phyloP scores from a whole-genome alignment of 2,888 invertebrate genomes.

The Spisula subtruncata region DNA sequence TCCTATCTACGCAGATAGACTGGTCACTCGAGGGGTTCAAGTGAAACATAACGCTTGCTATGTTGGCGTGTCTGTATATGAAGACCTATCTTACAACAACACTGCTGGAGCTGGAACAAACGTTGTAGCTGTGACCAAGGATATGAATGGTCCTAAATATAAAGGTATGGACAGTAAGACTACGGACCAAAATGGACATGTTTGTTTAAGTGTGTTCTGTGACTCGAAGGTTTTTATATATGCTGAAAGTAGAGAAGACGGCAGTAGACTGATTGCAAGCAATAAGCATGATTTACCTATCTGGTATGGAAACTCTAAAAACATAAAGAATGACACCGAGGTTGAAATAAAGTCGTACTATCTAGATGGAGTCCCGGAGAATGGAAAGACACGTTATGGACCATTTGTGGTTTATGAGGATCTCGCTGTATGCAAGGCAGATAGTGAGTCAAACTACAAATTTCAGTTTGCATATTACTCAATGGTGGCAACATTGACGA shows the following conservation, averaged over 20 bases:
- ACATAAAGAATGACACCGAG: conserved; percentile 36
- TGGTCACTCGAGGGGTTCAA: neutral
- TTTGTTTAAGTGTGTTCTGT: conserved; percentile 54
- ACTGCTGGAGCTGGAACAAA: neutral
- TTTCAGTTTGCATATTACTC: conserved; percentile 59
- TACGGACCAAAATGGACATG: conserved; percentile 43
- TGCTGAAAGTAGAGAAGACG: conserved; percentile 23
- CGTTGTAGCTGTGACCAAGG: conserved; percentile 37
- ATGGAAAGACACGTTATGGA: conserved; percentile 33
- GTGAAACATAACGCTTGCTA: conserved; percentile 48
- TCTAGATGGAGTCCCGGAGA: conserved; percentile 5
- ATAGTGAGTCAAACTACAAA: conserved; percentile 16
- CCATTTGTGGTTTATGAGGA: conserved; percentile 27
- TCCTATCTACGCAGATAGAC: conserved; percentile 47
- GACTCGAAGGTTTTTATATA: conserved; percentile 48
- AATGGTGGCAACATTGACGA: conserved; percentile 22
- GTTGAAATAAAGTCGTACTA: conserved; percentile 15
- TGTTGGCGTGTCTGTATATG: conserved; percentile 57
- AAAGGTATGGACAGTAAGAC: conserved; percentile 41
- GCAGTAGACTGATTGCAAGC: conserved; percentile 6
- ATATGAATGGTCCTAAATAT: conserved; percentile 44
- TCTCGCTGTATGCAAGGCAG: neutral
- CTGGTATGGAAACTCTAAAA: conserved; percentile 31
- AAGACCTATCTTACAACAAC: conserved; percentile 36
- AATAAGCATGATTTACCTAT: neutral